phyloP scores from a whole-genome alignment of 2,797 vertebrate genomes.

The Aulostomus chinensis region DNA sequence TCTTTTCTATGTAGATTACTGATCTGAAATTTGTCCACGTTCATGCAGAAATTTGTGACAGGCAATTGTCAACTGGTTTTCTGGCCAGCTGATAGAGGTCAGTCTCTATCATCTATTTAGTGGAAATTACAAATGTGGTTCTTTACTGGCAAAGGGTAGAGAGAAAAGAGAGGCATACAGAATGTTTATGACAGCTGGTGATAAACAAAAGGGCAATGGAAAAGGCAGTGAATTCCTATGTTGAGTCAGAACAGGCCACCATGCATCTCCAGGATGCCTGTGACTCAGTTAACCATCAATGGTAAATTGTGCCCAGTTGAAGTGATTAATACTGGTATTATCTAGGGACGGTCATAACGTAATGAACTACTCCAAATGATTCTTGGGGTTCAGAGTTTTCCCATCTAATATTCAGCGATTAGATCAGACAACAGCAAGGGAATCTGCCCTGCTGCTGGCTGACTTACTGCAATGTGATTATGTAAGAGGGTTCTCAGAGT shows the following conservation, averaged over 20 bases:
- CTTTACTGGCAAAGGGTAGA: conserved; percentile 21
- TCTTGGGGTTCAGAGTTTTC: not conserved
- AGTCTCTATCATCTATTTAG: too few relatives aligned
- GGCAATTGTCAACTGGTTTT: too few relatives aligned
- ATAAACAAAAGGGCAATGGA: conserved; percentile 40
- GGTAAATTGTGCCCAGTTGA: conserved; percentile 35
- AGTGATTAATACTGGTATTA: too few relatives aligned
- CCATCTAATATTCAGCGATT: not conserved
- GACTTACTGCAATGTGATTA: conserved; percentile 23
- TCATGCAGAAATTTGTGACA: too few relatives aligned
- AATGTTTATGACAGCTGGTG: conserved; percentile 21
- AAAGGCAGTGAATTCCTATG: conserved; percentile 24
- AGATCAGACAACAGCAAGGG: conserved; percentile 7
- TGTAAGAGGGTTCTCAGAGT: conserved; percentile 2
- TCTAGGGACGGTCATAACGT: not conserved
- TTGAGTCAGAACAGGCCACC: conserved; percentile 43
- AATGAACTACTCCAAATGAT: not conserved
- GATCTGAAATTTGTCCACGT: too few relatives aligned
- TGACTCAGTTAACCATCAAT: conserved; percentile 22
- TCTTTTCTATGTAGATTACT: too few relatives aligned
- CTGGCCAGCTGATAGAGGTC: too few relatives aligned
- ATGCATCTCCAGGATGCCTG: conserved; percentile 19
- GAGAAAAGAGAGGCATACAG: conserved; percentile 5
- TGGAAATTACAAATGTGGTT: conserved; percentile 36
- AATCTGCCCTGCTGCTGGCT: conserved; percentile 21